Percentiles rank a stretch among this genome's conserved stretches.
Evolutionary conservation across 2,888 invertebrate species (phyloP).

Genomic region (Auanema sp.): DNA sequence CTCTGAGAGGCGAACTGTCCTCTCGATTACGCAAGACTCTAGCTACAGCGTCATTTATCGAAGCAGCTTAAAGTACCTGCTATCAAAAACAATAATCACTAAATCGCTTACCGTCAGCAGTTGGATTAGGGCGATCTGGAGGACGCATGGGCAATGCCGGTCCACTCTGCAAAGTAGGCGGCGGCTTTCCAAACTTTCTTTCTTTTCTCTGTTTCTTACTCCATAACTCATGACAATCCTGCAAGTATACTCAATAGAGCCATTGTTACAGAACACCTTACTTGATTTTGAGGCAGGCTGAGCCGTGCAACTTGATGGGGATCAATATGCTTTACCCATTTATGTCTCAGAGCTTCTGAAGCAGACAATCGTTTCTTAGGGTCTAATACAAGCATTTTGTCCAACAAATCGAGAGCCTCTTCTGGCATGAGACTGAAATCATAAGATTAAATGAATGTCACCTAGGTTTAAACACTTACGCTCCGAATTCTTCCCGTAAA

Average conservation of each 20-base stretch:
- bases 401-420: conserved; percentile 53
- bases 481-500: conserved; percentile 85
- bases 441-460: background rate
- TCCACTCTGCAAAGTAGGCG: background rate
- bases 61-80: background rate
- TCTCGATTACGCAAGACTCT: background rate
- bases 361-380: conserved; percentile 90
- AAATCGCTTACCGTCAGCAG: background rate
- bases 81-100: background rate
- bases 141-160: background rate
- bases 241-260: conserved; percentile 68
- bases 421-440: conserved; percentile 71
- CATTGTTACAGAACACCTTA: no score
- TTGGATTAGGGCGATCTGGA: background rate
- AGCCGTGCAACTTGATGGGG: conserved; percentile 73
- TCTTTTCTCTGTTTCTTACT: conserved; percentile 74
- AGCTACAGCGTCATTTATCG: background rate
- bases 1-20: background rate
- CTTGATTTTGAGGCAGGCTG: conserved; percentile 69
- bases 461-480: conserved; percentile 68
- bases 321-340: conserved; percentile 87
- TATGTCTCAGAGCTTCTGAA: conserved; percentile 85
- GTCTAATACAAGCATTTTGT: conserved; percentile 86
- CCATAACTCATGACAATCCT: conserved; percentile 99
- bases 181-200: conserved; percentile 17